Conservation (phyloP, 2,113 vertebrate genomes). For the Geothlypis trichas region DNA sequence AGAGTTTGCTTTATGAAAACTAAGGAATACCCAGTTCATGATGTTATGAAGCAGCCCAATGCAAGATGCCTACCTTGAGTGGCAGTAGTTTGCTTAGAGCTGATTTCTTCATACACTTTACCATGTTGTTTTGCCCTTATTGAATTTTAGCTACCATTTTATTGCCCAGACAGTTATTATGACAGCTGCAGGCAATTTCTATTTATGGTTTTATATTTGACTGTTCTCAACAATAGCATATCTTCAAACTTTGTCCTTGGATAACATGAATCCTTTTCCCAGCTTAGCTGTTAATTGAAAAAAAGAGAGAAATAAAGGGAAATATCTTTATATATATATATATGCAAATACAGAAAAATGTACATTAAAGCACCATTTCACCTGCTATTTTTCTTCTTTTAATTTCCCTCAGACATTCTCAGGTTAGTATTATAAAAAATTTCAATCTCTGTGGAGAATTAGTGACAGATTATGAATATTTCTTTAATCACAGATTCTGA, state of each 20-base stretch:
- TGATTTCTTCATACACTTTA: not conserved
- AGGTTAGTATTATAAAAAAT: constrained; percentile 43
- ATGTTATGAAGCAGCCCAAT: not conserved
- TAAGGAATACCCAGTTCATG: not conserved
- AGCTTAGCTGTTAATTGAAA: not conserved
- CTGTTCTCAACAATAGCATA: not conserved
- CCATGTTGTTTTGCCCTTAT: not conserved
- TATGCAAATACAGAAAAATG: not conserved
- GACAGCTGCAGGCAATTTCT: not conserved
- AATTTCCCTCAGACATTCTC: constrained; percentile 14
- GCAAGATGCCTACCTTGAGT: not conserved
- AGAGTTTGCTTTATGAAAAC: not conserved
- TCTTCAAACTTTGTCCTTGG: not conserved
- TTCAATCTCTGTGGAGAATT: constrained; percentile 79
- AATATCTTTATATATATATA: not conserved
- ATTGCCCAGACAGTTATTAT: not conserved
- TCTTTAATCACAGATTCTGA: constrained; percentile 89
- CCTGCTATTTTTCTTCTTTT: constrained; percentile 42
- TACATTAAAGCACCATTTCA: not conserved
- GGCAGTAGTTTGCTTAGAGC: not conserved
- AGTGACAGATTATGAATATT: constrained; percentile 87
- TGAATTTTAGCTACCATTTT: not conserved
- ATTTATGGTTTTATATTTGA: not conserved
- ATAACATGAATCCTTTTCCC: not conserved
- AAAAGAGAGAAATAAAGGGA: not conserved